These are phyloP conservation scores for Subanguina moxae DNA, from an alignment of 1,140 invertebrate species.

Conservation along the genomic window DNA sequence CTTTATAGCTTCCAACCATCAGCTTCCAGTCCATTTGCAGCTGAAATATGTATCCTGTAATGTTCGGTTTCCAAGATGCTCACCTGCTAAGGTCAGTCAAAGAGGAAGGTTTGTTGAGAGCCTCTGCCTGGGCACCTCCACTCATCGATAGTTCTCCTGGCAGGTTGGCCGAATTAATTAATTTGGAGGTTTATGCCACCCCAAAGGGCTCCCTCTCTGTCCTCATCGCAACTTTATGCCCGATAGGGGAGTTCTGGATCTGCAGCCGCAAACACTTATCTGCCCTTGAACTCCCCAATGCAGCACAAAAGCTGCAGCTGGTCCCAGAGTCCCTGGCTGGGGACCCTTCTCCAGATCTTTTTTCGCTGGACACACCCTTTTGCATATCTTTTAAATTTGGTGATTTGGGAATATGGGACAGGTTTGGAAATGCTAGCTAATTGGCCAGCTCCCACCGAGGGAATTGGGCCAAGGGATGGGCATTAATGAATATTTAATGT, in stretches of 20 bases:
- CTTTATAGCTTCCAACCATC: slow-evolving; percentile 1
- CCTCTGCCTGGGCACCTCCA: slow-evolving; percentile 31
- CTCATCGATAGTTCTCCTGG: slow-evolving; percentile 42
- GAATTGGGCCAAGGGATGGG: slow-evolving; percentile 1
- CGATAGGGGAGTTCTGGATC: slow-evolving; percentile 3
- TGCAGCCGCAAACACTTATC: background rate
- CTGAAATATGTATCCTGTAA: slow-evolving; percentile 31
- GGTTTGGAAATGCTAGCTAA: background rate
- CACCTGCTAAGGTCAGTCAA: slow-evolving; percentile 45
- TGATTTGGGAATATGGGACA: background rate
- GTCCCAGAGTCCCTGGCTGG: background rate
- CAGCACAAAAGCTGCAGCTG: background rate
- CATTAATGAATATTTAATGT: slow-evolving; percentile 4
- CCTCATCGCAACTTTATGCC: slow-evolving; percentile 7
- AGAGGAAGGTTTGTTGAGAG: slow-evolving; percentile 37
- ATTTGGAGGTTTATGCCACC: background rate
- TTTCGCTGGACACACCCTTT: too few relatives aligned
- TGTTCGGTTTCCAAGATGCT: slow-evolving; percentile 51
- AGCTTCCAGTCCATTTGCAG: background rate
- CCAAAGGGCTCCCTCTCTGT: background rate
- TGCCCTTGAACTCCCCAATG: slow-evolving; percentile 3
- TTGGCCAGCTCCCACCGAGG: slow-evolving; percentile 3
- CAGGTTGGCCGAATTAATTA: slow-evolving; percentile 32
- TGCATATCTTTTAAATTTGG: background rate
- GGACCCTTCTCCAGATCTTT: background rate